phyloP scores from a whole-genome alignment of 2,888 invertebrate genomes.

The Miltochrista miniata region DNA sequence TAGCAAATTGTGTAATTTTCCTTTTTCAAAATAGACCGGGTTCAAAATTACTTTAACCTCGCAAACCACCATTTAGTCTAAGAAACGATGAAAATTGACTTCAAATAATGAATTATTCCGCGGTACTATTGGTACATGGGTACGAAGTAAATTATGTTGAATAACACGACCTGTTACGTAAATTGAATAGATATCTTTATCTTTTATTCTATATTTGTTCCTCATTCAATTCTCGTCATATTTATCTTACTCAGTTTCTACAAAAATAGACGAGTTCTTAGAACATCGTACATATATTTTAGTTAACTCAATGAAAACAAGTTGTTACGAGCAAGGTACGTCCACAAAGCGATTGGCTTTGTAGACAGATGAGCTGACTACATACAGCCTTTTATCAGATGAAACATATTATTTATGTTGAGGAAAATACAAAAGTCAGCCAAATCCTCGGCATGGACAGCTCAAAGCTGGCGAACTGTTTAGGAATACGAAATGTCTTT shows the following conservation, averaged over 20 bases:
- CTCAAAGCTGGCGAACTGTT: conserved; percentile 54
- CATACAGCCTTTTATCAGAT: conserved; percentile 74
- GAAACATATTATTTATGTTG: conserved; percentile 74
- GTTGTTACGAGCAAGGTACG: conserved; percentile 58
- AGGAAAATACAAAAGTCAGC: conserved; percentile 68
- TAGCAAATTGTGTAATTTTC: conserved; percentile 81
- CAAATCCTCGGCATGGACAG: conserved; percentile 58
- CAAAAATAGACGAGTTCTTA: no score
- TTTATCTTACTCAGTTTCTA: no score
- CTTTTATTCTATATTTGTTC: no score
- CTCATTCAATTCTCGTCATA: no score
- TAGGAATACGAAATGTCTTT: conserved; percentile 56
- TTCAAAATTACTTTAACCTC: conserved; percentile 73
- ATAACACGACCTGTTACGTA: background rate
- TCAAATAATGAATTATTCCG: conserved; percentile 59
- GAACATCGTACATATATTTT: no score
- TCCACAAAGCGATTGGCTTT: conserved; percentile 70
- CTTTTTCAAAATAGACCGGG: conserved; percentile 72
- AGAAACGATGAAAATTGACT: conserved; percentile 73
- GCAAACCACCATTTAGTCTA: conserved; percentile 65
- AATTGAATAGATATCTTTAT: no score
- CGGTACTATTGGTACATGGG: conserved; percentile 30
- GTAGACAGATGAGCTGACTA: conserved; percentile 71
- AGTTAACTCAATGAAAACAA: conserved; percentile 60
- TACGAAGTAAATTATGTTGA: conserved; percentile 24